These are phyloP conservation scores for Ptychoptera contaminata DNA, from an alignment of 2,888 invertebrate species.

Conservation along the genomic window DNA sequence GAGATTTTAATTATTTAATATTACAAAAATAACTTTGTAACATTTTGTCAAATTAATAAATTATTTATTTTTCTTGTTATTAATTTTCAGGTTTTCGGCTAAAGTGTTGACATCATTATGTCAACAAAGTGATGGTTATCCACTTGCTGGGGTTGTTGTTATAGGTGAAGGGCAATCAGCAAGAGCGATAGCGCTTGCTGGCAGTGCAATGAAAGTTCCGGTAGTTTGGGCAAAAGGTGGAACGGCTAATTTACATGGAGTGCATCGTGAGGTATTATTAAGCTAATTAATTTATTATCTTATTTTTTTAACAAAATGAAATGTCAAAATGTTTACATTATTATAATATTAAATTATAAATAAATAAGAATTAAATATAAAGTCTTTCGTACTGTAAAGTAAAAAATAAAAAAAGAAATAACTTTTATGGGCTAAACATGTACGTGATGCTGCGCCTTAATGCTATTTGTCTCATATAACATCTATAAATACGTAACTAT, in stretches of 20 bases:
- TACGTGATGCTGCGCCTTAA: no score
- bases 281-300: neutral
- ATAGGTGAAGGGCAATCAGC: slow-evolving; percentile 20
- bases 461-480: no score
- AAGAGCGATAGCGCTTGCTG: slow-evolving; percentile 17
- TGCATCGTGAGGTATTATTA: slow-evolving; percentile 15
- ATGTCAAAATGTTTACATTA: neutral
- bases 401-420: no score
- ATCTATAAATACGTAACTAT: no score
- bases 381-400: no score
- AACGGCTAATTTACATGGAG: slow-evolving; percentile 16
- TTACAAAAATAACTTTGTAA: neutral
- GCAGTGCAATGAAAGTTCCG: slow-evolving; percentile 18
- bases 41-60: neutral
- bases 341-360: neutral
- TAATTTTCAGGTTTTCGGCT: slow-evolving; percentile 15
- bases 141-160: slow-evolving; percentile 17
- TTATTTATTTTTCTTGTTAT: slow-evolving; percentile 4
- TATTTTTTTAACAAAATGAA: neutral
- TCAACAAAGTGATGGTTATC: slow-evolving; percentile 16
- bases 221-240: slow-evolving; percentile 19
- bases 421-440: no score
- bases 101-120: slow-evolving; percentile 18
- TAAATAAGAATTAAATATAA: neutral
- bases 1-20: neutral